Percentiles rank a stretch among this genome's conserved stretches.
Conservation (phyloP, 2,113 vertebrate species). For the Azemiops feae region DNA sequence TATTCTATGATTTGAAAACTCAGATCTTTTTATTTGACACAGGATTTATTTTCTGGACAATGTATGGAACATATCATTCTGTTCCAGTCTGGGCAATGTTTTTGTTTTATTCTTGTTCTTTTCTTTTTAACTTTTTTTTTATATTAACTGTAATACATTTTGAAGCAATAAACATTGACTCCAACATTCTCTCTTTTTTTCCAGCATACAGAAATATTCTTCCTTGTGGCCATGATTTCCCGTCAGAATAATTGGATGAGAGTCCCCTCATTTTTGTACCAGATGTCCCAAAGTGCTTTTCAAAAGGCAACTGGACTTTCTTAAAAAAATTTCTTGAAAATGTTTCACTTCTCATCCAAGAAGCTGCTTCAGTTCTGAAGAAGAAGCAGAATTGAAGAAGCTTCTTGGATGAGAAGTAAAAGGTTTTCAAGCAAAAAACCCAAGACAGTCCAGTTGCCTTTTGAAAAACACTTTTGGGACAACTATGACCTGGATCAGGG, state of each 20-base stretch:
- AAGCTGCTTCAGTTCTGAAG: background rate
- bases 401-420: background rate
- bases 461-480: background rate
- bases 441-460: background rate
- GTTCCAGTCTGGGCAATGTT: background rate
- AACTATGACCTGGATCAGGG: background rate
- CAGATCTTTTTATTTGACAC: background rate
- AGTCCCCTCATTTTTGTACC: background rate
- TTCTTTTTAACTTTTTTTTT: background rate
- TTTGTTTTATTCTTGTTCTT: background rate
- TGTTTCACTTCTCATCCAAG: background rate
- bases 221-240: background rate
- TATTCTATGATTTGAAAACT: background rate
- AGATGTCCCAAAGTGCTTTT: background rate
- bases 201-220: background rate
- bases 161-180: background rate
- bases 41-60: background rate
- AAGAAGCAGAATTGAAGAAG: background rate
- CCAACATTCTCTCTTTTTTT: background rate
- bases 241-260: background rate
- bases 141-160: background rate
- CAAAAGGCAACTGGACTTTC: background rate
- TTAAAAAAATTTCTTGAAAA: background rate
- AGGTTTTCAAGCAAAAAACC: background rate
- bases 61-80: background rate